Base-by-base conservation (phyloP, 1,140 invertebrate species). In the Nilaparvata lugens region DNA sequence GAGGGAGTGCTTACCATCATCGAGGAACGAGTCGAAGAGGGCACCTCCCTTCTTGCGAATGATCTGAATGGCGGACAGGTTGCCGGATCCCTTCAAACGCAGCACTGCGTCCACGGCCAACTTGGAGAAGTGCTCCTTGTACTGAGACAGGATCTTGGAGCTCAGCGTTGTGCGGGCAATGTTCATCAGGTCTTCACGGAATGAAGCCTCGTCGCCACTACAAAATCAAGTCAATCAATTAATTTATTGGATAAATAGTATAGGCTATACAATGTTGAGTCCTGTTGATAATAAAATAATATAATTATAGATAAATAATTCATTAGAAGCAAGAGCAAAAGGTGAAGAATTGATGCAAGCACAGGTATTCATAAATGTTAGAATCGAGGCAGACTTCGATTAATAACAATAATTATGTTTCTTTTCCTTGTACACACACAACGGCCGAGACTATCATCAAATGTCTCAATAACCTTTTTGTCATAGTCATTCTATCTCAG, bases 81-180 rank as follows among this genome's bases (percentile, higher is more conserved):
- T 95, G 19, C 91, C 93, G 61, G 92, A 95, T 24, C 95, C 95
- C 77, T 98, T 98, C 4, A 99, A 78, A 69, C 97, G 81, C 3
- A 98, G 72, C 13, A 99, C 89, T 58, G 97, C 95, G 76, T 98
- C 88, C 0, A 99, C 95, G 54, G 95, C 92, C 51, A 99, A 79
- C 63, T 94, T 91, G 60, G 95, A 83, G 73, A 99, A 99, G 70
- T 95, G 87, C 68, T 98, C 95, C 78, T 97, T 98, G 71, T 99
- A 93, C 69, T 98, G 95, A 52, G 91, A 90, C 0, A 99, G 77
- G 74, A 99, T 99, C 77, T 99, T 99, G 0, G 96, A 99, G 69
- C 95, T 97, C 0, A 99, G 76, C 42, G 97, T 98, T 28, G 97
- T 99, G 45, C 93, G 80, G 16, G 97, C 95, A 75, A 99, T 98